phyloP scores from a whole-genome alignment of 2,113 vertebrate genomes.

The Rhinopomastus cyanomelas region DNA sequence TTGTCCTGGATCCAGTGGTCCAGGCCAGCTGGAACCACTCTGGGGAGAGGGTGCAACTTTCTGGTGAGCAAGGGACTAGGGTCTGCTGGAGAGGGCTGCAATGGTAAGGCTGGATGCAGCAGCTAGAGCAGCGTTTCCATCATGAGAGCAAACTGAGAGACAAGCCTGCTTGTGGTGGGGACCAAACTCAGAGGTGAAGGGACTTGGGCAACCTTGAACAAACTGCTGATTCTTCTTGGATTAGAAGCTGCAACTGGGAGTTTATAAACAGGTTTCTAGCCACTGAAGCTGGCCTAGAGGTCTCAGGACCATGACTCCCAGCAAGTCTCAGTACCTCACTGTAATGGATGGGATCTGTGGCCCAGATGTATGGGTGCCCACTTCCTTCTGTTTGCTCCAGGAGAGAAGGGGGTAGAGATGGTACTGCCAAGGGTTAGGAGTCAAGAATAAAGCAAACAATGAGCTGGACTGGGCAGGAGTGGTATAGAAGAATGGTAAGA shows the following conservation, averaged over 20 bases:
- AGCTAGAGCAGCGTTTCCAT: neutral
- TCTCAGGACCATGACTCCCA: neutral
- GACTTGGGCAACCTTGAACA: neutral
- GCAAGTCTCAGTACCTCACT: neutral
- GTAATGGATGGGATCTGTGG: neutral
- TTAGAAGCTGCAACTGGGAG: neutral
- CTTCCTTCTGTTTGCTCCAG: neutral
- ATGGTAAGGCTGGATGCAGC: neutral
- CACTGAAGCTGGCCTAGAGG: neutral
- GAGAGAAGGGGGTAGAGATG: neutral
- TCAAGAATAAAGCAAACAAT: neutral
- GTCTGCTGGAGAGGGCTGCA: neutral
- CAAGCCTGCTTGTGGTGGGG: neutral
- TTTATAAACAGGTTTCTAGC: neutral
- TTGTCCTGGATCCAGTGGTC: neutral
- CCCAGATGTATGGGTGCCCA: neutral
- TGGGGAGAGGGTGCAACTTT: neutral
- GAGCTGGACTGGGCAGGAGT: neutral
- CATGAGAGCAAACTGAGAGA: neutral
- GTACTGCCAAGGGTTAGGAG: neutral
- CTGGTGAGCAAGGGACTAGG: neutral
- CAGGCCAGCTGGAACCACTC: neutral
- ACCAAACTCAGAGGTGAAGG: neutral
- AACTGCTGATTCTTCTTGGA: neutral
- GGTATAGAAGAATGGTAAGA: neutral